A percentile compares a stretch with the other conserved stretches of the same genome.
Evolutionary conservation across 2,797 vertebrate genomes (phyloP).

Genomic region (Onychomys arenicola): DNA sequence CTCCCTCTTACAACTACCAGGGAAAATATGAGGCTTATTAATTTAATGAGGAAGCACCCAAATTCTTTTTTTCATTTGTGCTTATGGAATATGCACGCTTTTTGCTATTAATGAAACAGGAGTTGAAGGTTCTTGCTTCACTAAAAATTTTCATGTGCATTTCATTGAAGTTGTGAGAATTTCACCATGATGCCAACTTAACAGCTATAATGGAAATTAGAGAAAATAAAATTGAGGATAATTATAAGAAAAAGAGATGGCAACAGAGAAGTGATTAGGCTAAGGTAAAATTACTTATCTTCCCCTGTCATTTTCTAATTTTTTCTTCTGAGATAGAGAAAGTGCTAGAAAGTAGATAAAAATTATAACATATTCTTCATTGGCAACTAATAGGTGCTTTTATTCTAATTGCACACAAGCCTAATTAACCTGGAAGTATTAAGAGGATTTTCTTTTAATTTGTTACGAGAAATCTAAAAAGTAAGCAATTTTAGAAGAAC

Average conservation of each 20-base stretch:
- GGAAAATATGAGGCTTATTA: constrained; percentile 17
- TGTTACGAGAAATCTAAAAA: constrained; percentile 52
- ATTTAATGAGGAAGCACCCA: background rate
- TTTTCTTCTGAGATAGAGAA: background rate
- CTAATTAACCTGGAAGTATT: constrained; percentile 56
- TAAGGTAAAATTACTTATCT: constrained; percentile 60
- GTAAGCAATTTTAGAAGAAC: constrained; percentile 7
- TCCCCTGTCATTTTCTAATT: constrained; percentile 39
- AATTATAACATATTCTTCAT: constrained; percentile 35
- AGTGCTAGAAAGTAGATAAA: constrained; percentile 48
- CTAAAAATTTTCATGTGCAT: constrained; percentile 62
- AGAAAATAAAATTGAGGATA: constrained; percentile 69
- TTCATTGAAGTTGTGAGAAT: constrained; percentile 80
- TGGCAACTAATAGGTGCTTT: constrained; percentile 44
- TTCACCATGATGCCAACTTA: constrained; percentile 67
- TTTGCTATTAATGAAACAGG: background rate
- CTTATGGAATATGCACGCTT: background rate
- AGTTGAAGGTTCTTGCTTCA: constrained; percentile 63
- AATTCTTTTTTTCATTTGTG: background rate
- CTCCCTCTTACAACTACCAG: background rate
- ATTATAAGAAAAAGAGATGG: constrained; percentile 59
- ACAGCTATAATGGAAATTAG: constrained; percentile 72
- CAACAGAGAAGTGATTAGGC: constrained; percentile 59
- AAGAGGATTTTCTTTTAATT: constrained; percentile 37
- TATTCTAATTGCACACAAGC: constrained; percentile 45